Conservation (phyloP, 2,113 vertebrate genomes). For the Octodon degus region DNA sequence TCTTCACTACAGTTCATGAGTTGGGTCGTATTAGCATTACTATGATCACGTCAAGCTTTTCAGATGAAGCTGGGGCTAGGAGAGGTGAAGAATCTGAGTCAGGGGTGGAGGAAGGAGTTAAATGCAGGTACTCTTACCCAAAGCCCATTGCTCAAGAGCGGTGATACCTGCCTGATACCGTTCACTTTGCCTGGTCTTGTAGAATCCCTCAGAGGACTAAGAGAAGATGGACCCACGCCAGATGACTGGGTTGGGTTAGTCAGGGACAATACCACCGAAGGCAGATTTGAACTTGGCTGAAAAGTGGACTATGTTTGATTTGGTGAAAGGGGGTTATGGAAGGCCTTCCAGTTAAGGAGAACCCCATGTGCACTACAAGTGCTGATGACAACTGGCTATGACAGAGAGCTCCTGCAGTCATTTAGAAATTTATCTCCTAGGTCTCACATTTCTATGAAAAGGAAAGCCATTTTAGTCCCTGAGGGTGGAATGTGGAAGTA, state of each 20-base stretch:
- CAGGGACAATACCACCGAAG: conserved; percentile 15
- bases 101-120: background rate
- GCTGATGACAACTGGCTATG: background rate
- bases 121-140: background rate
- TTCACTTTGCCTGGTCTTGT: background rate
- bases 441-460: background rate
- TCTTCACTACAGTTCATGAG: background rate
- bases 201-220: background rate
- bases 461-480: background rate
- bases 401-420: background rate
- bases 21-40: background rate
- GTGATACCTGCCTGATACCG: background rate
- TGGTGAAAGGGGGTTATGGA: background rate
- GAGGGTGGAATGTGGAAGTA: background rate
- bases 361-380: background rate
- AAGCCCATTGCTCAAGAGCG: background rate
- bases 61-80: conserved; percentile 6
- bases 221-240: conserved; percentile 8
- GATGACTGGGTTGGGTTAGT: background rate
- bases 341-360: background rate
- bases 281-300: background rate
- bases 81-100: background rate
- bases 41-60: conserved; percentile 12
- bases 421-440: background rate
- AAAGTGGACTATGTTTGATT: background rate